A percentile compares a stretch with the other conserved stretches of the same genome.
Conservation (phyloP, 1,140 invertebrate genomes). For the Archegozetes longisetosus region DNA sequence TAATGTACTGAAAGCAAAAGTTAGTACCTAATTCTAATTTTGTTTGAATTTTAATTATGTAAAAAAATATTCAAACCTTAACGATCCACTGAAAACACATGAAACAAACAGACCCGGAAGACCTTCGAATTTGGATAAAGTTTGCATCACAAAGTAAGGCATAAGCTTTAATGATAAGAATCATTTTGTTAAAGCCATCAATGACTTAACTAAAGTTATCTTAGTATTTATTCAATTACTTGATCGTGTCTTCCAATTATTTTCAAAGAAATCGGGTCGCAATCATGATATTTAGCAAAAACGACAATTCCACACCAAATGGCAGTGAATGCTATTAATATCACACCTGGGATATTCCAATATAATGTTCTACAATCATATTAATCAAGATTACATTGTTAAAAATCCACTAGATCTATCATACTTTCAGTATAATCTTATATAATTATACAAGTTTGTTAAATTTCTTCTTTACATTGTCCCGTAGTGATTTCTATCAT, state of each 20-base stretch:
- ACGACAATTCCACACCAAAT: constrained; percentile 25
- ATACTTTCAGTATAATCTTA: too few relatives aligned
- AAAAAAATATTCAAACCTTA: constrained; percentile 3
- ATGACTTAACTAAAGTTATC: not conserved
- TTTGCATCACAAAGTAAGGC: constrained; percentile 25
- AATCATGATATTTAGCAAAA: constrained; percentile 26
- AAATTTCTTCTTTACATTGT: too few relatives aligned
- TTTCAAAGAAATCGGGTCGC: constrained; percentile 26
- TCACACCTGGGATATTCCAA: constrained; percentile 11
- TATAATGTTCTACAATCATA: constrained; percentile 8
- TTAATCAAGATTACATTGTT: too few relatives aligned
- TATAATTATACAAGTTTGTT: too few relatives aligned
- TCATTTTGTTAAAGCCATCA: too few relatives aligned
- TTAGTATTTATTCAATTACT: constrained; percentile 12
- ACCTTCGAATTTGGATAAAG: constrained; percentile 22
- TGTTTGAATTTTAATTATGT: not conserved
- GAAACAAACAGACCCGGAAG: constrained; percentile 27
- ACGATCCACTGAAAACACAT: constrained; percentile 25
- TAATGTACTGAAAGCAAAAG: not conserved
- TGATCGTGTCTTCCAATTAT: constrained; percentile 24
- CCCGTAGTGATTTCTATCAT: too few relatives aligned
- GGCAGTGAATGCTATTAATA: constrained; percentile 2
- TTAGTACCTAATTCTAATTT: not conserved
- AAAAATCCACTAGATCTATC: too few relatives aligned
- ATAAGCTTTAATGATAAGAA: too few relatives aligned